phyloP scores from a whole-genome alignment of 2,797 vertebrate species.

The Euthynnus affinis region DNA sequence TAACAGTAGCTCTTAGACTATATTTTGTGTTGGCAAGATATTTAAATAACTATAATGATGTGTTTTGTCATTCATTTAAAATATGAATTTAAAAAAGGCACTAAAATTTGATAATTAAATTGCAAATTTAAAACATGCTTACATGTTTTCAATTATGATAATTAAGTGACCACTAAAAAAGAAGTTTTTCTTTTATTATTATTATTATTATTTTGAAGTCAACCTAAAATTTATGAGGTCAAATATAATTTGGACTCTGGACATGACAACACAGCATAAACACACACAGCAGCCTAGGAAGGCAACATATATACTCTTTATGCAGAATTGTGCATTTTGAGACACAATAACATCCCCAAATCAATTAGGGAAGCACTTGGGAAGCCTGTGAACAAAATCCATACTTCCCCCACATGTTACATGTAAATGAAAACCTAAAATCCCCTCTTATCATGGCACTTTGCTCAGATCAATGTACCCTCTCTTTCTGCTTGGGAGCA shows the following conservation, averaged over 20 bases:
- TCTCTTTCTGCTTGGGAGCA: slow-evolving; percentile 44
- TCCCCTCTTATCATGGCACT: slow-evolving; percentile 54
- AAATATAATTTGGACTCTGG: neutral
- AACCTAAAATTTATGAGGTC: neutral
- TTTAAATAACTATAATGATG: neutral
- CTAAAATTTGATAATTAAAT: neutral
- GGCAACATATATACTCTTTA: slow-evolving; percentile 17
- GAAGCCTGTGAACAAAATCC: slow-evolving; percentile 57
- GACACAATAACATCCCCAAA: slow-evolving; percentile 46
- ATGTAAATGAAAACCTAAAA: slow-evolving; percentile 71
- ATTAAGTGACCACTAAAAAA: neutral
- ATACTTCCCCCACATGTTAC: slow-evolving; percentile 53
- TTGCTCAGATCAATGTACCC: slow-evolving; percentile 57
- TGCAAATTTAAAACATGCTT: neutral
- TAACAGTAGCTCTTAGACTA: neutral
- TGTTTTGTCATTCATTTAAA: neutral
- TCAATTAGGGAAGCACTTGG: slow-evolving; percentile 67
- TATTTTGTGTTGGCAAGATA: neutral
- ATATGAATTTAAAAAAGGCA: neutral
- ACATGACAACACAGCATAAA: slow-evolving; percentile 16
- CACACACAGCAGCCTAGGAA: neutral
- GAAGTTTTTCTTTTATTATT: neutral
- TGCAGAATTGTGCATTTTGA: slow-evolving; percentile 33
- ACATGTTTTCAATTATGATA: neutral
- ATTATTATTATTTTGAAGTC: neutral